These are phyloP conservation scores for Meta bourneti DNA, from an alignment of 2,888 invertebrate genomes.

Conservation along the genomic window DNA sequence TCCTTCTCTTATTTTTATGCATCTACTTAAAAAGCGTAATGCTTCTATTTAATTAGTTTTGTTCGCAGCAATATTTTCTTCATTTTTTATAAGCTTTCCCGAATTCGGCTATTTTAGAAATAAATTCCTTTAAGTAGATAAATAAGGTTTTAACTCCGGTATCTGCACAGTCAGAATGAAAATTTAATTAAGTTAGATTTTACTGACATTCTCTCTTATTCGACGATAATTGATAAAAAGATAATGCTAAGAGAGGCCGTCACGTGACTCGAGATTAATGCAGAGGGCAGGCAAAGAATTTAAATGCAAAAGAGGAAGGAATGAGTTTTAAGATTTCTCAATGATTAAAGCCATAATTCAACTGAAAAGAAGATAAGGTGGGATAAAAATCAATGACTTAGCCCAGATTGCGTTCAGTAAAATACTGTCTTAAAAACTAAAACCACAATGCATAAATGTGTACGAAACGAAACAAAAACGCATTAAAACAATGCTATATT, in stretches of 20 bases:
- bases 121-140: neutral
- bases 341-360: conserved; percentile 3
- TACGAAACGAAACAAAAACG: neutral
- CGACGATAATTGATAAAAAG: neutral
- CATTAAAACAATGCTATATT: neutral
- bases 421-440: neutral
- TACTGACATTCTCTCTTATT: neutral
- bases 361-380: neutral
- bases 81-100: neutral
- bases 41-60: neutral
- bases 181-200: conserved; percentile 29
- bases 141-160: neutral
- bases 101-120: neutral
- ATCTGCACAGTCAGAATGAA: neutral
- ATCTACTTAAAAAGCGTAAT: neutral
- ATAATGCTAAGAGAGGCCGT: neutral
- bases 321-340: conserved; percentile 2
- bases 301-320: neutral
- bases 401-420: neutral
- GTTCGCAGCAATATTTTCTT: neutral
- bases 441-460: neutral
- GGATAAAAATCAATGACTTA: neutral
- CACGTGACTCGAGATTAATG: neutral
- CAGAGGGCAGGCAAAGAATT: neutral
- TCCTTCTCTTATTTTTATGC: neutral